A percentile compares a stretch with the other conserved stretches of the same genome.
phyloP scores from a whole-genome alignment of 1,140 invertebrate species.

The Listronotus oregonensis region DNA sequence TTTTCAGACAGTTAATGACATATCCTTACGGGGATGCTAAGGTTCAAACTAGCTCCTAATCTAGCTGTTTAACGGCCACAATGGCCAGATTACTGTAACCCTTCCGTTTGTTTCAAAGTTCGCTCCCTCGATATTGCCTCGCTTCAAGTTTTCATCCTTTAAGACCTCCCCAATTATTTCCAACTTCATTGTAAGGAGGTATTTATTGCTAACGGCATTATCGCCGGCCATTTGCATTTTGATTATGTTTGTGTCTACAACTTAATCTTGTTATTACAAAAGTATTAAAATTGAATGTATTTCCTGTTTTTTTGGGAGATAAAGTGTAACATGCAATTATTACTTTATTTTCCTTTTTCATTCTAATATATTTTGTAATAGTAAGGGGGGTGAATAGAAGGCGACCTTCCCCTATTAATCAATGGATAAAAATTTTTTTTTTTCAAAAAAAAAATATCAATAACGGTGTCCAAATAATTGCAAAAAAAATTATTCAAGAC shows the following conservation, averaged over 20 bases:
- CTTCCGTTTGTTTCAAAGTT: conserved; percentile 34
- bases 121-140: conserved; percentile 26
- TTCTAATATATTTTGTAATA: no score
- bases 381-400: no score
- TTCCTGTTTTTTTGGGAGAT: no score
- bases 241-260: conserved; percentile 14
- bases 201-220: conserved; percentile 22
- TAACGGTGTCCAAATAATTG: no score
- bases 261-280: conserved; percentile 20
- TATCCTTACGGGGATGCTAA: conserved; percentile 22
- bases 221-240: conserved; percentile 19
- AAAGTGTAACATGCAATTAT: no score
- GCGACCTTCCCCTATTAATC: no score
- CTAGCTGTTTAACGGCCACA: conserved; percentile 37
- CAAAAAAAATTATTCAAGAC: no score
- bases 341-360: no score
- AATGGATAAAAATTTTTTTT: no score
- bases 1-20: conserved; percentile 28
- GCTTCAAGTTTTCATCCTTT: conserved; percentile 25
- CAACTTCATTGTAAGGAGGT: conserved; percentile 28
- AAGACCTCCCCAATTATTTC: conserved; percentile 34
- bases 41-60: conserved; percentile 32
- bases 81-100: conserved; percentile 38
- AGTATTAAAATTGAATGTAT: not conserved
- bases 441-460: no score